Percentiles rank a stretch among this genome's conserved stretches.
phyloP scores from a whole-genome alignment of 2,797 vertebrate species.

The Neoniphon sammara region DNA sequence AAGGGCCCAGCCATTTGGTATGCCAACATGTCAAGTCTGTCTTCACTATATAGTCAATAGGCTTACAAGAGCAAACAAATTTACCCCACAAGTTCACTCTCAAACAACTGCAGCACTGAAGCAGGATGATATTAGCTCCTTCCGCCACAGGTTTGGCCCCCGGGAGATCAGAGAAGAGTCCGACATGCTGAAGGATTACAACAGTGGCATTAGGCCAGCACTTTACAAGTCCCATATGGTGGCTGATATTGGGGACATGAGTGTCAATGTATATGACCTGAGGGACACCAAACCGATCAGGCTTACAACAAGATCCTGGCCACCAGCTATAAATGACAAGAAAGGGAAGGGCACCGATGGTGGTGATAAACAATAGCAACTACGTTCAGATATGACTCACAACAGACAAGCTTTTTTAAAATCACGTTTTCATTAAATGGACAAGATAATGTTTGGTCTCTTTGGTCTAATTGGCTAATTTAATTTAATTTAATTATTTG shows the following conservation, averaged over 20 bases:
- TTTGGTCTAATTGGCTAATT: no score
- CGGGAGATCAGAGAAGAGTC: conserved; percentile 91
- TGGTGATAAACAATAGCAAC: neutral
- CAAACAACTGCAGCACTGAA: neutral
- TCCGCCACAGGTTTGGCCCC: conserved; percentile 87
- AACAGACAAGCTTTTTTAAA: neutral
- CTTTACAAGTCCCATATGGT: conserved; percentile 90
- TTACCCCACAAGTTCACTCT: neutral
- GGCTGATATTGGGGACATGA: conserved; percentile 91
- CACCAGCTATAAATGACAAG: conserved; percentile 73
- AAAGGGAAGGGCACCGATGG: neutral
- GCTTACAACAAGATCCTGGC: conserved; percentile 82
- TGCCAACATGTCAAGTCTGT: no score
- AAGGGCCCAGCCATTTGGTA: no score
- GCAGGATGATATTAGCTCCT: neutral
- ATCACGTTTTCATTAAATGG: neutral
- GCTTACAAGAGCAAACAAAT: neutral
- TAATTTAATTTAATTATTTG: no score
- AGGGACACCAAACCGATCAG: conserved; percentile 88
- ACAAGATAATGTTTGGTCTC: neutral
- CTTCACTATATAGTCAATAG: no score
- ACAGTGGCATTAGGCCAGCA: conserved; percentile 83
- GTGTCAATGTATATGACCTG: conserved; percentile 90
- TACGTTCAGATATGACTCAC: neutral
- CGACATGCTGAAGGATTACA: conserved; percentile 81